Percentiles rank a stretch among this genome's conserved stretches.
These are phyloP conservation scores for Cybosia mesomella DNA, from an alignment of 2,888 invertebrate species.

Conservation along the genomic window DNA sequence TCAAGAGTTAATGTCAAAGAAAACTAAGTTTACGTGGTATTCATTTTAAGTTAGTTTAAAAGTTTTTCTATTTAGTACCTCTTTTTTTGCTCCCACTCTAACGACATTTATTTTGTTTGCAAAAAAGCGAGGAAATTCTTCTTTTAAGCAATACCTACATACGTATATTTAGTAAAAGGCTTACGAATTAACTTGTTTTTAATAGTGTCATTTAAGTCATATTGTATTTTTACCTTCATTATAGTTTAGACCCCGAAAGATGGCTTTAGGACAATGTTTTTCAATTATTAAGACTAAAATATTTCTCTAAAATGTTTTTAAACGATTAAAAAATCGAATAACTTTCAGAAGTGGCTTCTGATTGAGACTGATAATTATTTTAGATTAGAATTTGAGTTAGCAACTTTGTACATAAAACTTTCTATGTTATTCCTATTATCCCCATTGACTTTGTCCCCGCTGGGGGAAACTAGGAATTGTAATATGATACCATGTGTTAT, in stretches of 20 bases:
- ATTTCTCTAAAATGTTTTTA: conserved; percentile 25
- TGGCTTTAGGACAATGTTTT: conserved; percentile 25
- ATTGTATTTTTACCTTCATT: conserved; percentile 22
- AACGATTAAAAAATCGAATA: conserved; percentile 40
- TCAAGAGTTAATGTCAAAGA: conserved; percentile 83
- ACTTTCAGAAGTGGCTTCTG: conserved; percentile 45
- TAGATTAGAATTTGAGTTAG: conserved; percentile 42
- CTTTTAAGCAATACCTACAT: too few species aligned
- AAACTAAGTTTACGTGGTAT: conserved; percentile 32
- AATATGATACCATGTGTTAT: conserved; percentile 8
- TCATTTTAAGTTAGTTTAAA: conserved; percentile 24
- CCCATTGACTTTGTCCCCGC: too few species aligned
- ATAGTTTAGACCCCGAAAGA: conserved; percentile 26
- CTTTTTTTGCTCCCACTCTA: too few species aligned
- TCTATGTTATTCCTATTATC: too few species aligned
- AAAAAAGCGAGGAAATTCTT: too few species aligned
- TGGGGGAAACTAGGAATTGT: too few species aligned
- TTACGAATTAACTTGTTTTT: not conserved
- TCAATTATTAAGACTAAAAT: conserved; percentile 18
- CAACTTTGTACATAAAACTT: conserved; percentile 39
- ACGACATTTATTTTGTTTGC: too few species aligned
- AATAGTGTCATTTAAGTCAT: conserved; percentile 39
- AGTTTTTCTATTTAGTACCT: not conserved
- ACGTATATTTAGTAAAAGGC: too few species aligned
- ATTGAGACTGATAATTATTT: conserved; percentile 52